A percentile compares a stretch with the other conserved stretches of the same genome.
These are phyloP conservation scores for Melanocharis versteri DNA, from an alignment of 2,113 vertebrate genomes.

Conservation along the genomic window DNA sequence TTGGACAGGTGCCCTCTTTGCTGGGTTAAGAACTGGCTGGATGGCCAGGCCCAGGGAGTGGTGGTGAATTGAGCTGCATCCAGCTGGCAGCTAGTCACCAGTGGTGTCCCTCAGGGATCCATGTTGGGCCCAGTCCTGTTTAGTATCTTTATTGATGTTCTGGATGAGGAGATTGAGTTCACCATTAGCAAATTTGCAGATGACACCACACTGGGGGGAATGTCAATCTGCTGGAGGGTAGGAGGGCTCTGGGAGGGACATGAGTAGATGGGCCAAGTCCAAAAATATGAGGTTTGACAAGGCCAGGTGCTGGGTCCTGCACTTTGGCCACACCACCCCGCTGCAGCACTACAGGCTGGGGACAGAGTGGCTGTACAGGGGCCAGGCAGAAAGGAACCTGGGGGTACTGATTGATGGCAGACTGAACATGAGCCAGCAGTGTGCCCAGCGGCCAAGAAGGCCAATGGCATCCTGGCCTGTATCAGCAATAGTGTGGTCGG, in stretches of 20 bases:
- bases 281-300: neutral
- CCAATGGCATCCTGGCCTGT: neutral
- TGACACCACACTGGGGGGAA: neutral
- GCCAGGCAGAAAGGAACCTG: neutral
- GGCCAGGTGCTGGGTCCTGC: neutral
- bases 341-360: neutral
- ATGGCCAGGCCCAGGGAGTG: neutral
- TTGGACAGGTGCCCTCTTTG: neutral
- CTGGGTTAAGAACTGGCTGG: neutral
- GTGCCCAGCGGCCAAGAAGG: neutral
- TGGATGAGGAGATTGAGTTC: neutral
- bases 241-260: neutral
- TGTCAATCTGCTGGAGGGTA: neutral
- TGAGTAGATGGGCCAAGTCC: neutral
- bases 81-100: neutral
- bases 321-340: neutral
- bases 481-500: neutral
- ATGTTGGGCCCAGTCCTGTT: neutral
- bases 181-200: neutral
- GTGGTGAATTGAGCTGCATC: neutral
- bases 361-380: neutral
- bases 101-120: no score
- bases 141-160: neutral
- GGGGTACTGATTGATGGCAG: fast-evolving
- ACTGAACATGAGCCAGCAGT: neutral